These are phyloP conservation scores for Oscheius sp. DNA, from an alignment of 2,888 invertebrate genomes.

Conservation along the genomic window DNA sequence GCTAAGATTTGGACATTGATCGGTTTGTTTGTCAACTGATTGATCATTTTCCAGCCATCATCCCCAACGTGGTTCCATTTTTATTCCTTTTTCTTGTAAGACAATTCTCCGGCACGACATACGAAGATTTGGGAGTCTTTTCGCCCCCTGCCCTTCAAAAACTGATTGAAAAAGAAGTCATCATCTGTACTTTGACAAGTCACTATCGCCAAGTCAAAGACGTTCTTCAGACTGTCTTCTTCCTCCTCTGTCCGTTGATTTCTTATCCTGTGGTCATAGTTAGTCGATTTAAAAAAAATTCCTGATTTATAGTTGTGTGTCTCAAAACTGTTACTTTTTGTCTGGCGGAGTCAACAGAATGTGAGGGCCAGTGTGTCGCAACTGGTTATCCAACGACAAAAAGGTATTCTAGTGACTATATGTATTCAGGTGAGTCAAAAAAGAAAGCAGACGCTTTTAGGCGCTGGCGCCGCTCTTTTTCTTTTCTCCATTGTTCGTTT, in stretches of 20 bases:
- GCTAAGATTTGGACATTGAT: conserved; percentile 20
- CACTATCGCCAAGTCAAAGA: conserved; percentile 6
- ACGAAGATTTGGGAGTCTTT: background rate
- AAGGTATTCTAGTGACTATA: conserved; percentile 21
- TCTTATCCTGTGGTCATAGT: conserved; percentile 29
- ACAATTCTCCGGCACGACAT: conserved; percentile 2
- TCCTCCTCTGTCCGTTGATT: conserved; percentile 22
- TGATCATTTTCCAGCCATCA: conserved; percentile 3
- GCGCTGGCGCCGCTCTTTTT: conserved; percentile 20
- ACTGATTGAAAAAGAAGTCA: background rate
- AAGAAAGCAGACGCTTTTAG: background rate
- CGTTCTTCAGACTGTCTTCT: conserved; percentile 10
- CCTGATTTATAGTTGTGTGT: background rate
- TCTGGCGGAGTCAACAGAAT: background rate
- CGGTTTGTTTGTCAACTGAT: background rate
- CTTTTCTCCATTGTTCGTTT: conserved; percentile 18
- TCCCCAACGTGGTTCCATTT: conserved; percentile 24
- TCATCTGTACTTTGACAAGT: conserved; percentile 17
- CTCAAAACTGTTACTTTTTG: conserved; percentile 10
- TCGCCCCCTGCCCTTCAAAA: background rate
- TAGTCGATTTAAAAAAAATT: background rate
- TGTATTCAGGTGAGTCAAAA: conserved; percentile 17
- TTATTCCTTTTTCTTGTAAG: background rate
- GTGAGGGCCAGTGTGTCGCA: conserved; percentile 17
- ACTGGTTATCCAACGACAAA: conserved; percentile 25